phyloP scores from a whole-genome alignment of 2,888 invertebrate genomes.

The Stenolophus ochropezus region DNA sequence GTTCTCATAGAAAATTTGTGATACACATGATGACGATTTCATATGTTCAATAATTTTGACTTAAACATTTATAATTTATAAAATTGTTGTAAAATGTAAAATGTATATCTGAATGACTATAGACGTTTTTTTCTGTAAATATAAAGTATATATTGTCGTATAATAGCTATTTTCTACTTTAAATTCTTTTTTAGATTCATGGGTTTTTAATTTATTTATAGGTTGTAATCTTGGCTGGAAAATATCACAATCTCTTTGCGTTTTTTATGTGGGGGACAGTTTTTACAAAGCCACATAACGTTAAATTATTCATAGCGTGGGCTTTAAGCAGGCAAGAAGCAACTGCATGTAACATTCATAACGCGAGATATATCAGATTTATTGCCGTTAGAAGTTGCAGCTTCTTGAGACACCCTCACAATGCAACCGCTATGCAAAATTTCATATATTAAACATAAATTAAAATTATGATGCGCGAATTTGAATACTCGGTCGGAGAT shows the following conservation, averaged over 20 bases:
- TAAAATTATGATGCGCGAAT: conserved; percentile 5
- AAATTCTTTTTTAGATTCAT: too few species aligned
- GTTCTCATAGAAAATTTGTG: too few species aligned
- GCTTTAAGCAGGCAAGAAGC: conserved; percentile 23
- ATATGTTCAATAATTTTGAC: too few species aligned
- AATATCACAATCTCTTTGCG: background rate
- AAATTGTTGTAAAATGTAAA: too few species aligned
- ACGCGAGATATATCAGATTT: conserved; percentile 35
- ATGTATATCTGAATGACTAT: too few species aligned
- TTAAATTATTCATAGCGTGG: conserved; percentile 31
- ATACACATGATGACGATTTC: too few species aligned
- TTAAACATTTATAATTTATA: too few species aligned
- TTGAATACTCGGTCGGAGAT: too few species aligned
- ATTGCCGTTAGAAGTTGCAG: conserved; percentile 22
- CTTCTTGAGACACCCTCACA: conserved; percentile 15
- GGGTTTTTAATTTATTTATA: too few species aligned
- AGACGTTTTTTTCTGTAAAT: too few species aligned
- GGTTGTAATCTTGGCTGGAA: background rate
- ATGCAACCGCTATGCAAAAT: conserved; percentile 31
- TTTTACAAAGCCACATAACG: conserved; percentile 17
- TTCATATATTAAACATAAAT: conserved; percentile 28
- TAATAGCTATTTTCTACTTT: too few species aligned
- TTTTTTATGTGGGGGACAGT: background rate
- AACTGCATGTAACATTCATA: conserved; percentile 25
- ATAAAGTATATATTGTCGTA: too few species aligned